Base-by-base conservation (phyloP, 2,113 vertebrate species). In the Alosa alosa region DNA sequence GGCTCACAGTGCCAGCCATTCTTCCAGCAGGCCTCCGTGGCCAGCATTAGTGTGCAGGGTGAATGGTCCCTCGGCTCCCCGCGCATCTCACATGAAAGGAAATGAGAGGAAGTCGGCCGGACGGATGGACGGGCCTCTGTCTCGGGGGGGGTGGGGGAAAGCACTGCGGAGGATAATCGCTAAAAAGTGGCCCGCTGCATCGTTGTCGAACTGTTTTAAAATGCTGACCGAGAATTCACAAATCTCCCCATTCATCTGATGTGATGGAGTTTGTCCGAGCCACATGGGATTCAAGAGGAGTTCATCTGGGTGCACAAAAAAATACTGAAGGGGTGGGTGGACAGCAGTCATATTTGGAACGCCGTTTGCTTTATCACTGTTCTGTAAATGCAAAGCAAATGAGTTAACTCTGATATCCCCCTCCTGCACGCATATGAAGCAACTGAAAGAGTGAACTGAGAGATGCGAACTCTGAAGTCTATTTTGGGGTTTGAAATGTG, bases 1-100 rank as follows among this genome's bases (percentile, higher is more conserved):
- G 46, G 2, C 57, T 41, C 64, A 90, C 89, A 88, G 87, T 87
- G 86, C 82, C 86, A 60, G 46, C 81, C 84, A 87, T 90, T 90
- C 89, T 87, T 88, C 86, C 72, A 82, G 22, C 60, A 81, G 49
- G 75, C 72, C 72, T 31, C 36, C 11, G 72, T 39, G 72, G 31
- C 36, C 4, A 15, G 31, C 25, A 78, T 78, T 78, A 78, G 15
- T 78, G 72, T 78, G 72, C 72, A 78, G 72, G 72, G 25, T 36
- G 72, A 78, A 78, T 78, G 39, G 72, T 17, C 72, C 72, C 72
- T 36, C 39, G 72, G 72, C 31, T 78, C 72, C 72, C 55, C 55
- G 18, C 55, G 20, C 4, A 52, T 22, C 55, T 22, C 55, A 60
- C 18, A 78, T 78, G 72, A 78, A 39, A 78, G 72, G 72, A 39